Percentiles rank a stretch among this genome's conserved stretches.
These are phyloP conservation scores for Myrmecophaga tridactyla DNA, from an alignment of 2,113 vertebrate genomes.

Conservation along the genomic window DNA sequence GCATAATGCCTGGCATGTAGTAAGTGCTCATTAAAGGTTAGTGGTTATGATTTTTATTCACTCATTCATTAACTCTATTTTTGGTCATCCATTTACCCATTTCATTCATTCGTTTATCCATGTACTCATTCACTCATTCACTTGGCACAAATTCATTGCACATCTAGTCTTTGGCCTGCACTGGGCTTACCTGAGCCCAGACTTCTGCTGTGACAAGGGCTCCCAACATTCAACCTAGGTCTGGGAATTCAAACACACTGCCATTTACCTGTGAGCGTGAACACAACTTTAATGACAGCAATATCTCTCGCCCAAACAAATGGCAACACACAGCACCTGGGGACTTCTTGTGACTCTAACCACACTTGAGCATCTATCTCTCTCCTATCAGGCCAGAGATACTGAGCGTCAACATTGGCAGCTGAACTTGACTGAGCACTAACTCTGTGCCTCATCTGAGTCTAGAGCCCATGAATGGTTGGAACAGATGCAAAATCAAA, in stretches of 20 bases:
- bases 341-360: neutral
- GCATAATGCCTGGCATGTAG: neutral
- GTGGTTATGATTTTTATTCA: neutral
- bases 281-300: neutral
- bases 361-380: neutral
- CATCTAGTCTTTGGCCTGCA: neutral
- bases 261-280: neutral
- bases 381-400: neutral
- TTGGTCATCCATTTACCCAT: neutral
- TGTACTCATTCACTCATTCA: neutral
- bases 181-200: neutral
- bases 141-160: neutral
- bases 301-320: neutral
- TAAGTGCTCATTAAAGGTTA: neutral
- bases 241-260: neutral
- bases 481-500: neutral
- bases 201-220: neutral
- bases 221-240: neutral
- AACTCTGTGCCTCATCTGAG: neutral
- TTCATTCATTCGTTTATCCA: neutral
- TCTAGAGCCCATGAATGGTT: neutral
- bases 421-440: neutral
- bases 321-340: neutral
- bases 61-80: neutral
- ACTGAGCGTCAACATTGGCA: fast-evolving